Percentiles rank a stretch among this genome's conserved stretches.
phyloP scores from a whole-genome alignment of 2,888 invertebrate species.

The Myopa tessellatipennis region DNA sequence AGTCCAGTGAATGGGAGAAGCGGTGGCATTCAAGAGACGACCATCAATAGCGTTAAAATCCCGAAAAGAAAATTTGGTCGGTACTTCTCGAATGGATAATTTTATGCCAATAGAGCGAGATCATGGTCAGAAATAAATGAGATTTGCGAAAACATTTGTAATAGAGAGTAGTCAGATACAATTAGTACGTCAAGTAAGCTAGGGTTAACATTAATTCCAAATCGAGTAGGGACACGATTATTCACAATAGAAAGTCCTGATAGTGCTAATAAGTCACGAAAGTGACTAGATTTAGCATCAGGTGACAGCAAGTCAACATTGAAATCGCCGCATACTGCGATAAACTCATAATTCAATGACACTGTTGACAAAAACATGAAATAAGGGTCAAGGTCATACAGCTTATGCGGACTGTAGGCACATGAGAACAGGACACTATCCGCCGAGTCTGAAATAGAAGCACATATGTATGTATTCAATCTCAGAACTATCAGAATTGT shows the following conservation, averaged over 20 bases:
- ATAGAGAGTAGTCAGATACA: too few species aligned
- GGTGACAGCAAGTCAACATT: too few species aligned
- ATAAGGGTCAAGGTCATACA: background rate
- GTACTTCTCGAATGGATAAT: background rate
- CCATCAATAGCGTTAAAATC: background rate
- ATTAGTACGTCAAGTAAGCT: background rate
- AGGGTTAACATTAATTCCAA: background rate
- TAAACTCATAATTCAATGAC: too few species aligned
- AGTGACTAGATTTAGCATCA: too few species aligned
- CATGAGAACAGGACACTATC: background rate
- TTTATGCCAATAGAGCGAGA: background rate
- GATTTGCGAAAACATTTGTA: too few species aligned
- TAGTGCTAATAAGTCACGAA: too few species aligned
- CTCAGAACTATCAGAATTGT: background rate
- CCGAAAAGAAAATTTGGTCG: background rate
- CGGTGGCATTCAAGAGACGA: background rate
- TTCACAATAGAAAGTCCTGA: too few species aligned
- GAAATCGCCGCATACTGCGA: too few species aligned
- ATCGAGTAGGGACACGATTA: background rate
- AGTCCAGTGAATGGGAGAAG: background rate
- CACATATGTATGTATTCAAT: constrained; percentile 9
- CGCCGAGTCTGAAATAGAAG: background rate
- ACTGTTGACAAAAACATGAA: background rate
- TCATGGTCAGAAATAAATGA: too few species aligned
- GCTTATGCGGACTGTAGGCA: background rate